Evolutionary conservation across 2,797 vertebrate genomes (phyloP).

Genomic region (Stomatorhinus walkeri): DNA sequence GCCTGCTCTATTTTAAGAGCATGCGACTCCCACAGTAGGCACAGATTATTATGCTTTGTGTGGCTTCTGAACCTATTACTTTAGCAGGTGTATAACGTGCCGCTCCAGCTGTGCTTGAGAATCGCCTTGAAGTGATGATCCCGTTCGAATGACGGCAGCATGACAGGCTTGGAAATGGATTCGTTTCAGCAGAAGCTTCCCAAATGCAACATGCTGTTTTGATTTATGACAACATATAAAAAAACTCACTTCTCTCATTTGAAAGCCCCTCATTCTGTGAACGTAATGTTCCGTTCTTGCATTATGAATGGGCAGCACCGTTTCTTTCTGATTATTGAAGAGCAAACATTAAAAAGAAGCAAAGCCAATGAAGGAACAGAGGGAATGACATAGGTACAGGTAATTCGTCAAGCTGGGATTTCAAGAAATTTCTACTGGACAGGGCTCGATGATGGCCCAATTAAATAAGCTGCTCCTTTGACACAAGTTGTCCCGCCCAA

Average conservation of each 20-base stretch:
- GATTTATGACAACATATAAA: not conserved
- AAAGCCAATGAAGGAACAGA: not conserved
- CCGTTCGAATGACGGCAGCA: not conserved
- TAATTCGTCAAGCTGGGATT: not conserved
- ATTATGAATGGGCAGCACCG: not conserved
- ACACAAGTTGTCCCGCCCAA: not conserved
- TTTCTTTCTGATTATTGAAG: not conserved
- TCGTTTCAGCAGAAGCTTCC: not conserved
- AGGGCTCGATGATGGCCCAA: not conserved
- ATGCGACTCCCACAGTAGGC: not conserved
- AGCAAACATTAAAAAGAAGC: not conserved
- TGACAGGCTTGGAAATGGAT: constrained; percentile 5
- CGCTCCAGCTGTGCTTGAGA: constrained; percentile 12
- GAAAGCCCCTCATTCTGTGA: not conserved
- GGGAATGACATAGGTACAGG: not conserved
- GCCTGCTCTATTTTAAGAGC: constrained; percentile 15
- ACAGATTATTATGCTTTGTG: constrained; percentile 5
- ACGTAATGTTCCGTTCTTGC: not conserved
- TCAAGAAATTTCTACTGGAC: not conserved
- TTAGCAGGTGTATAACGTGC: not conserved
- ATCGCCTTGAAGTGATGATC: constrained; percentile 3
- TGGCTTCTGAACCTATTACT: constrained; percentile 15
- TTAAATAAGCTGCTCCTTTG: not conserved
- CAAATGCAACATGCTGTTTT: constrained; percentile 3
- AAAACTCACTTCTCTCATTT: not conserved